Evolutionary conservation across 2,113 vertebrate species (phyloP).

Genomic region (Bambusicola thoracicus): DNA sequence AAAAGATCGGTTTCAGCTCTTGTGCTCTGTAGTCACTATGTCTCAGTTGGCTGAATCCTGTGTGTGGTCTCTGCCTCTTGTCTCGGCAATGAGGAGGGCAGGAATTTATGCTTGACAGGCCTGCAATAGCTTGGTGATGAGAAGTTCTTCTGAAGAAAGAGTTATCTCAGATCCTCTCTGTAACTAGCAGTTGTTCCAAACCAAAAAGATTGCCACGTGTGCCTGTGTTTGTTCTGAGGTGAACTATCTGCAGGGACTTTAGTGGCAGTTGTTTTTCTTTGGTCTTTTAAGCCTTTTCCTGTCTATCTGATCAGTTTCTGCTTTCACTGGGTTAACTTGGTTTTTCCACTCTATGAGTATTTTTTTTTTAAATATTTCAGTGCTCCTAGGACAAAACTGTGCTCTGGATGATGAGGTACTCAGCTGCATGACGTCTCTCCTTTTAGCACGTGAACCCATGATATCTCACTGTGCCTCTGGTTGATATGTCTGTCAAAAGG

Average conservation of each 20-base stretch:
- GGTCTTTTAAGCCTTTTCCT: background rate
- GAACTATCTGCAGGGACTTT: background rate
- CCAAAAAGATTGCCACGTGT: rapidly evolving
- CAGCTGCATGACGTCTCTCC: background rate
- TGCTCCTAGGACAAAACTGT: background rate
- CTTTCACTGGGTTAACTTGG: background rate
- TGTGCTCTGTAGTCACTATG: rapidly evolving
- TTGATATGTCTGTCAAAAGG: background rate
- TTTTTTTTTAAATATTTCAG: background rate
- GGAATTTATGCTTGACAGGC: background rate
- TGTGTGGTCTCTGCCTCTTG: background rate
- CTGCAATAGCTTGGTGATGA: background rate
- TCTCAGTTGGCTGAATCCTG: background rate
- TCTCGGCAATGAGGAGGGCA: background rate
- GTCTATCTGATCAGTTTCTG: background rate
- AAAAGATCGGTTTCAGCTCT: background rate
- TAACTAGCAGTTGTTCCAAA: background rate
- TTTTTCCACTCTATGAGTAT: background rate
- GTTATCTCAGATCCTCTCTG: background rate
- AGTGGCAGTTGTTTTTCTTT: background rate
- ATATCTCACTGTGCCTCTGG: background rate
- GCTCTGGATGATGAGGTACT: background rate
- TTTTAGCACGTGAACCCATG: background rate
- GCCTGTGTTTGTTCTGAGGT: background rate
- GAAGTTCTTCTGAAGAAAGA: background rate